Conservation (phyloP, 2,888 invertebrate species). For the Galerucella nymphaeae region DNA sequence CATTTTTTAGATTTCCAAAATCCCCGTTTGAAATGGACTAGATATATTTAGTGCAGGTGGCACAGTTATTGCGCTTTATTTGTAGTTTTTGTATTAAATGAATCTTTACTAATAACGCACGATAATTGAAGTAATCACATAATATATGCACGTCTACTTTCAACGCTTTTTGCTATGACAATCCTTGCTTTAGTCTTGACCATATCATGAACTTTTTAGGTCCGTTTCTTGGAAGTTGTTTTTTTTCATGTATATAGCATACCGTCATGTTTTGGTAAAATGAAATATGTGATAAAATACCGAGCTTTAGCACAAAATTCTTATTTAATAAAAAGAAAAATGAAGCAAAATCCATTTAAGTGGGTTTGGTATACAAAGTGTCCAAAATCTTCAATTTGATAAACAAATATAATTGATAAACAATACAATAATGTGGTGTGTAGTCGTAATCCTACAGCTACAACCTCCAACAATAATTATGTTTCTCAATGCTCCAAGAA, state of each 20-base stretch:
- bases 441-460: too few relatives aligned
- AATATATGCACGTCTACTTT: not conserved
- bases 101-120: too few relatives aligned
- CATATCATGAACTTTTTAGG: not conserved
- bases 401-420: not conserved
- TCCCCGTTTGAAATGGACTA: too few relatives aligned
- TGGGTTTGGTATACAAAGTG: not conserved
- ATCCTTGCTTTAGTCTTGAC: not conserved
- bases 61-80: too few relatives aligned
- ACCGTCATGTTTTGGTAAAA: constrained; percentile 7
- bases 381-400: too few relatives aligned
- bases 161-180: not conserved
- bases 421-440: too few relatives aligned
- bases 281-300: constrained; percentile 19
- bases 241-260: not conserved
- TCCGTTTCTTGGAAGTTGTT: constrained; percentile 8
- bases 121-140: too few relatives aligned
- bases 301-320: constrained; percentile 16
- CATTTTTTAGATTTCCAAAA: too few relatives aligned
- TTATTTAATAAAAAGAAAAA: constrained; percentile 19
- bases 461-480: too few relatives aligned
- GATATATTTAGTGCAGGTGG: too few relatives aligned
- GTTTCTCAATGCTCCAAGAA: too few relatives aligned
- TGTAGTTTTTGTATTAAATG: too few relatives aligned
- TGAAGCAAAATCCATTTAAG: not conserved